Percentiles rank a stretch among this genome's conserved stretches.
phyloP scores from a whole-genome alignment of 1,140 invertebrate genomes.

The Sinella curviseta region DNA sequence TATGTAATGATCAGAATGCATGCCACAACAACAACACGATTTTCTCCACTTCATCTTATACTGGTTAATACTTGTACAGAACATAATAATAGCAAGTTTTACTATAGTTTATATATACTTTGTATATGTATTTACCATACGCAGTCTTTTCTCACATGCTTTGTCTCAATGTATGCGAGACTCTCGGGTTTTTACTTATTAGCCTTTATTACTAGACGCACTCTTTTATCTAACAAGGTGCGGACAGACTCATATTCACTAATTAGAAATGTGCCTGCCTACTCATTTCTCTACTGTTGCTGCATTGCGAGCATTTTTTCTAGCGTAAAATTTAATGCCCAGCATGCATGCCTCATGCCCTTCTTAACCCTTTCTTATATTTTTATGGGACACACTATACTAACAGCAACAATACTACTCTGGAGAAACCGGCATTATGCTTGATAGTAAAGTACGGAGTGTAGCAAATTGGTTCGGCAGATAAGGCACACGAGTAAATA shows the following conservation, averaged over 20 bases:
- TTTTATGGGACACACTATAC: not conserved
- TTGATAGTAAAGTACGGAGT: not conserved
- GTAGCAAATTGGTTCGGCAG: not conserved
- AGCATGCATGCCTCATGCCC: not conserved
- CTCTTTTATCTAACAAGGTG: constrained; percentile 2
- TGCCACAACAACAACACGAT: not conserved
- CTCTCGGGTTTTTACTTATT: not conserved
- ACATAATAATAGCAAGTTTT: no score
- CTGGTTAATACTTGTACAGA: no score
- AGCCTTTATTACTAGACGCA: not conserved
- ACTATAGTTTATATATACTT: no score
- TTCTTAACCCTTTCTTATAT: not conserved
- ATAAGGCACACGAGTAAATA: not conserved
- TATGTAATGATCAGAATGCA: not conserved
- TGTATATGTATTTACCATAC: no score
- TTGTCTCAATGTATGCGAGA: no score
- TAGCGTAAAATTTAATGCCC: no score
- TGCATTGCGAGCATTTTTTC: not conserved
- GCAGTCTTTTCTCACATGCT: no score
- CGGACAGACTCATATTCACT: constrained; percentile 22
- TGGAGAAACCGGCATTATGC: not conserved
- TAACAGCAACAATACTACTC: no score
- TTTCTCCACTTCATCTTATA: not conserved
- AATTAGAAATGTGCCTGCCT: constrained; percentile 21
- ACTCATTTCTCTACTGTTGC: not conserved